These are phyloP conservation scores for Variabilichromis moorii DNA, from an alignment of 2,113 vertebrate species.

Conservation along the genomic window DNA sequence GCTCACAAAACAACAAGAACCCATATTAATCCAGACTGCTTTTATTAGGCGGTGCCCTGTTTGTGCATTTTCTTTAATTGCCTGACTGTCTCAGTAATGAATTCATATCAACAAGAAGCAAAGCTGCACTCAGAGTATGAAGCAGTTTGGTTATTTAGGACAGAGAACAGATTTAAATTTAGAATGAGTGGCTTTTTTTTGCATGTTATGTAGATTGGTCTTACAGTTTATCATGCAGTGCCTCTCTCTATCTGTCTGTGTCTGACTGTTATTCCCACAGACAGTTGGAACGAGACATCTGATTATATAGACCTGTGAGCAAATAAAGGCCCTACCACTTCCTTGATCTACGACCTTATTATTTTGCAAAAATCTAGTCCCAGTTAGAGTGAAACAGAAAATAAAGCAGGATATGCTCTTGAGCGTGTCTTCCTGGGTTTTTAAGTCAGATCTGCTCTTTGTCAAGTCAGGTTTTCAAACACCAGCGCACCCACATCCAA, in stretches of 20 bases:
- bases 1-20: not conserved
- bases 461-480: not conserved
- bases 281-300: not conserved
- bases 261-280: not conserved
- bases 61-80: conserved; percentile 22
- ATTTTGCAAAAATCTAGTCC: not conserved
- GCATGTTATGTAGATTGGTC: not conserved
- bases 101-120: not conserved
- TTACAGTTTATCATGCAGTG: not conserved
- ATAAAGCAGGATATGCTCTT: not conserved
- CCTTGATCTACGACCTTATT: not conserved
- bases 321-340: not conserved
- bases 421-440: not conserved
- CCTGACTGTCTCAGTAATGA: not conserved
- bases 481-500: rapidly evolving
- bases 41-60: not conserved
- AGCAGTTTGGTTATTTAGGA: not conserved
- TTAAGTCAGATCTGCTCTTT: not conserved
- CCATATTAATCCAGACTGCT: not conserved
- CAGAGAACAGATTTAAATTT: not conserved
- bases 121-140: not conserved
- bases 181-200: not conserved
- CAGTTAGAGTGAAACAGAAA: not conserved
- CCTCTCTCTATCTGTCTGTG: not conserved
- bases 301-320: not conserved